These are phyloP conservation scores for Selene dorsalis DNA, from an alignment of 2,797 vertebrate species.

Conservation along the genomic window DNA sequence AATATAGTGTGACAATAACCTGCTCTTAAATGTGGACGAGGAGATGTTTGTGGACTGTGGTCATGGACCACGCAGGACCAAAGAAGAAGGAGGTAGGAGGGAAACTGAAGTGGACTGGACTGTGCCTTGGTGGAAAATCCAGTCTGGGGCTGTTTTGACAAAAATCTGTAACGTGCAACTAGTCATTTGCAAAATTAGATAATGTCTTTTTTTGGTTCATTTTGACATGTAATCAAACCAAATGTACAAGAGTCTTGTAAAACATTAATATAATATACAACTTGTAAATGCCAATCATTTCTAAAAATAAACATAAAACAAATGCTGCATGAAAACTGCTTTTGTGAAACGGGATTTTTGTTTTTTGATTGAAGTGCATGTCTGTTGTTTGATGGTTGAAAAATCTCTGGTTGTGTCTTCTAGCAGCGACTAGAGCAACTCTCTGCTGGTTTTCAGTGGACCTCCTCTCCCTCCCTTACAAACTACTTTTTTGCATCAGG, in stretches of 20 bases:
- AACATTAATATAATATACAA: neutral
- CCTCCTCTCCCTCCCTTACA: slow-evolving; percentile 19
- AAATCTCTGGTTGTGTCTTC: neutral
- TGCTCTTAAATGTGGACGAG: no score
- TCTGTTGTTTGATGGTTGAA: neutral
- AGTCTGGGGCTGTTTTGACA: neutral
- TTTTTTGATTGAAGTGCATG: no score
- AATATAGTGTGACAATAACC: no score
- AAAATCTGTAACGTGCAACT: neutral
- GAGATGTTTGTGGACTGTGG: no score
- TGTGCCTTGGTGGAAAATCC: neutral
- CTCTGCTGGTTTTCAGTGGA: neutral
- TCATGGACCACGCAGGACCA: no score
- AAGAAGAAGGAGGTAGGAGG: neutral
- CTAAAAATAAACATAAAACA: no score
- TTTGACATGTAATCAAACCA: neutral
- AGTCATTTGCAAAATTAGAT: neutral
- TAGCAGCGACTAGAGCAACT: neutral
- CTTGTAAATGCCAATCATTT: neutral
- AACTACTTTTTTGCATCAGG: slow-evolving; percentile 20
- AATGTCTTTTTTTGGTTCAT: neutral
- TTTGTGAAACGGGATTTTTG: neutral
- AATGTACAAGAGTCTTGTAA: neutral
- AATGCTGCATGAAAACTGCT: neutral
- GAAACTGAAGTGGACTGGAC: no score